A percentile compares a stretch with the other conserved stretches of the same genome.
Conservation (phyloP, 2,888 invertebrate species). For the Eilema griseolum region DNA sequence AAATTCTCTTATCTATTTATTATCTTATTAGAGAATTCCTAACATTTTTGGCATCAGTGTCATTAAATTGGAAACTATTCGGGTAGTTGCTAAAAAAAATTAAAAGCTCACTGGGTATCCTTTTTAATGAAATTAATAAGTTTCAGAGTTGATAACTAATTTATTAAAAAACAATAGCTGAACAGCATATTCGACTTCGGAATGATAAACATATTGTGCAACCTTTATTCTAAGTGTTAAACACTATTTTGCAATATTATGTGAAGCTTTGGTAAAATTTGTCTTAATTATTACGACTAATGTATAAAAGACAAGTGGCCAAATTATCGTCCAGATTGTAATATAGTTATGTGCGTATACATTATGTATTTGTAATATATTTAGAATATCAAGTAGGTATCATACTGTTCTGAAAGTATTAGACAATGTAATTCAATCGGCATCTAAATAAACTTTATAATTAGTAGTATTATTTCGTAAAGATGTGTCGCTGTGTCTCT, state of each 20-base stretch:
- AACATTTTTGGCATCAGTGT: neutral
- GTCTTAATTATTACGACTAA: slow-evolving; percentile 64
- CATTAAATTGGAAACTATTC: neutral
- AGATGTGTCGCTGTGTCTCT: neutral
- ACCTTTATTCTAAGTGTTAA: slow-evolving; percentile 46
- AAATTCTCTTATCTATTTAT: neutral
- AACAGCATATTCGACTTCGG: neutral
- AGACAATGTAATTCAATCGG: slow-evolving; percentile 21
- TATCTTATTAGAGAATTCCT: neutral
- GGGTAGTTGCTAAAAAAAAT: too few species aligned
- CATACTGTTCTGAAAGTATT: slow-evolving; percentile 33
- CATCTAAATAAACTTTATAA: slow-evolving; percentile 21
- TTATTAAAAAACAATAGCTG: neutral
- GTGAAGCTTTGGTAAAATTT: slow-evolving; percentile 63
- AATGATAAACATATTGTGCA: slow-evolving; percentile 8
- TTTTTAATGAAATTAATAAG: neutral
- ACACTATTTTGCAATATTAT: slow-evolving; percentile 59
- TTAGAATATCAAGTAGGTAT: slow-evolving; percentile 45
- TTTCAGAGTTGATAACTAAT: neutral
- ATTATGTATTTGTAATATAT: slow-evolving; percentile 22
- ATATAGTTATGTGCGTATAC: slow-evolving; percentile 40
- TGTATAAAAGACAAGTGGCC: slow-evolving; percentile 82
- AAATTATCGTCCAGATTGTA: slow-evolving; percentile 81
- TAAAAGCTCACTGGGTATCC: too few species aligned
- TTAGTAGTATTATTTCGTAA: slow-evolving; percentile 16